Percentiles rank a stretch among this genome's conserved stretches.
Conservation (phyloP, 2,113 vertebrate species). For the Myiopsitta monachus region DNA sequence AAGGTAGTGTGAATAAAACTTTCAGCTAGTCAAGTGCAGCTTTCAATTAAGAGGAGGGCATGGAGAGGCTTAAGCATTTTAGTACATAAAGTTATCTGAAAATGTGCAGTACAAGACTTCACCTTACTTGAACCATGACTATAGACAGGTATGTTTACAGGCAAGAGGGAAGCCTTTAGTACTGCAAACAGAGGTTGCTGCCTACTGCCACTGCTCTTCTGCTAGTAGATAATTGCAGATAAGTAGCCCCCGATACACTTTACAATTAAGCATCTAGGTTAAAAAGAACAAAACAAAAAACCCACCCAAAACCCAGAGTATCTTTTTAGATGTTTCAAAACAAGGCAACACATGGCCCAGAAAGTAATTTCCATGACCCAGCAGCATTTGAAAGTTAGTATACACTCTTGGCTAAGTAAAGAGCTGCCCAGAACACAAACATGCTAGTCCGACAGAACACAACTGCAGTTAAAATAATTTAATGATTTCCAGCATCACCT, state of each 20-base stretch:
- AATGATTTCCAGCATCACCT: neutral
- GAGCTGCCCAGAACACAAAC: neutral
- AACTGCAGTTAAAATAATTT: neutral
- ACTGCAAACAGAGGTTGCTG: neutral
- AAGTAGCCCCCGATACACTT: neutral
- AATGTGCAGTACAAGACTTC: neutral
- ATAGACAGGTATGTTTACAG: neutral
- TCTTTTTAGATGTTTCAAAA: neutral
- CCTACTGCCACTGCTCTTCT: neutral
- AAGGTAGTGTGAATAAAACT: neutral
- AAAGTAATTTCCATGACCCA: neutral
- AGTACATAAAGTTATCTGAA: neutral
- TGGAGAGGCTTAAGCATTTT: neutral
- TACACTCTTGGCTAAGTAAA: neutral
- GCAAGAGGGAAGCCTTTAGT: neutral
- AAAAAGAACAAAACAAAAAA: neutral
- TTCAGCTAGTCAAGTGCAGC: neutral
- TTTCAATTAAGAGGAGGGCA: neutral
- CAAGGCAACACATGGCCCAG: neutral
- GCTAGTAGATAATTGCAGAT: neutral
- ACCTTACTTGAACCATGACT: neutral
- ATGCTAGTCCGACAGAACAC: neutral
- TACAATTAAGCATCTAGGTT: neutral
- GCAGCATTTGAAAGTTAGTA: neutral
- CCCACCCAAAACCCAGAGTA: neutral